Evolutionary conservation across 1,140 invertebrate genomes (phyloP).

Genomic region (Chelonus insularis): DNA sequence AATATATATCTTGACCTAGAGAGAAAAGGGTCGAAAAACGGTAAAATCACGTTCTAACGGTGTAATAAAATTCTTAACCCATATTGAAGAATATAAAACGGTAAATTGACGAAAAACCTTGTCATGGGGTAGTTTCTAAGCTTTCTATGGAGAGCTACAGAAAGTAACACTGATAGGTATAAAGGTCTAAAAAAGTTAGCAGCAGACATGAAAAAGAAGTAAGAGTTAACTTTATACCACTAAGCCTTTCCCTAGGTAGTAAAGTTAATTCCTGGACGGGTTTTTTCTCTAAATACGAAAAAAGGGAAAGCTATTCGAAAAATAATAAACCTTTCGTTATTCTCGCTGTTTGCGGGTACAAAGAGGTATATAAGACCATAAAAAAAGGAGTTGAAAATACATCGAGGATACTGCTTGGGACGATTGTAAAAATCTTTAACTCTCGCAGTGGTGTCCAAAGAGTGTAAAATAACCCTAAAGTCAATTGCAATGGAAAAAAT

Average conservation of each 20-base stretch:
- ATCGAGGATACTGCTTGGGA: no score
- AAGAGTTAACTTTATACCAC: not conserved
- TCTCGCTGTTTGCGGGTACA: no score
- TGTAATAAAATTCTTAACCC: no score
- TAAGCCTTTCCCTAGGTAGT: not conserved
- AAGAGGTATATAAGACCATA: no score
- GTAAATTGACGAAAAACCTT: no score
- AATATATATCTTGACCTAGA: no score
- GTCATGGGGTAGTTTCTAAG: no score
- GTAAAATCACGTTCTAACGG: no score
- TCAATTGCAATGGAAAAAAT: not conserved
- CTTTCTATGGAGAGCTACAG: no score
- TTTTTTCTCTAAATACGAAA: not conserved
- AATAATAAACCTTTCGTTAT: not conserved
- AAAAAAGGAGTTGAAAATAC: no score
- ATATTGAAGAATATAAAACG: no score
- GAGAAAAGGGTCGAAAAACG: no score
- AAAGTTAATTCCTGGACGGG: not conserved
- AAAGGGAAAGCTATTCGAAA: not conserved
- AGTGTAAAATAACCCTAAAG: not conserved
- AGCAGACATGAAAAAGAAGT: constrained; percentile 2
- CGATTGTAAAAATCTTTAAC: not conserved
- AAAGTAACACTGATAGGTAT: not conserved
- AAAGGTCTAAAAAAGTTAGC: constrained; percentile 14
- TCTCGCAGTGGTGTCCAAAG: not conserved